phyloP scores from a whole-genome alignment of 2,797 vertebrate species.

The Gallirallus australis region DNA sequence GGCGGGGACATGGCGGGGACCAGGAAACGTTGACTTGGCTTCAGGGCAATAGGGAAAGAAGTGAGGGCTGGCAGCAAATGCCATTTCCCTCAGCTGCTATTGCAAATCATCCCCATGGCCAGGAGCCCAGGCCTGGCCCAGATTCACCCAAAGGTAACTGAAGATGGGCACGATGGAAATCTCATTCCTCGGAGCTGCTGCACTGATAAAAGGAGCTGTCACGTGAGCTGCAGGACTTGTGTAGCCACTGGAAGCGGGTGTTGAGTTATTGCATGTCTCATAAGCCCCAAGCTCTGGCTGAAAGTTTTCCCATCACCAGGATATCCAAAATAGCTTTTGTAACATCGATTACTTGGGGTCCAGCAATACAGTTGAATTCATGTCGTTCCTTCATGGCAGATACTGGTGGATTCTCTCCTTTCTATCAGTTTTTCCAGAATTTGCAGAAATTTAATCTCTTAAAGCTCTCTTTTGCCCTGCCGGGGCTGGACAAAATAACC shows the following conservation, averaged over 20 bases:
- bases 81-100: background rate
- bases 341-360: background rate
- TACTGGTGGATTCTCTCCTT: background rate
- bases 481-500: background rate
- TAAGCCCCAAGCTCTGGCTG: background rate
- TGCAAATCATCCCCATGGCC: background rate
- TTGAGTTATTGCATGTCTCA: background rate
- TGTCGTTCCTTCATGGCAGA: background rate
- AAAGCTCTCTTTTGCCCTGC: background rate
- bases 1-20: background rate
- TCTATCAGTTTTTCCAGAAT: background rate
- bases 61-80: background rate
- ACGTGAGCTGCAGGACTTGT: fast-evolving
- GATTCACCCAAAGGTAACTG: background rate
- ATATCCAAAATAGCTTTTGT: background rate
- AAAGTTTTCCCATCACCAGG: background rate
- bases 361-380: background rate
- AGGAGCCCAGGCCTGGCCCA: background rate
- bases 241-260: background rate
- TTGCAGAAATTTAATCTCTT: background rate
- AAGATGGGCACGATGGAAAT: background rate
- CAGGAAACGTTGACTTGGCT: fast-evolving
- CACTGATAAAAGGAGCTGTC: background rate
- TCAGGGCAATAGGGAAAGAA: background rate
- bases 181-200: background rate